Evolutionary conservation across 2,113 vertebrate species (phyloP), one percentile per base, ranked within the genome.

Genomic region (Microcebus griseorufus): DNA sequence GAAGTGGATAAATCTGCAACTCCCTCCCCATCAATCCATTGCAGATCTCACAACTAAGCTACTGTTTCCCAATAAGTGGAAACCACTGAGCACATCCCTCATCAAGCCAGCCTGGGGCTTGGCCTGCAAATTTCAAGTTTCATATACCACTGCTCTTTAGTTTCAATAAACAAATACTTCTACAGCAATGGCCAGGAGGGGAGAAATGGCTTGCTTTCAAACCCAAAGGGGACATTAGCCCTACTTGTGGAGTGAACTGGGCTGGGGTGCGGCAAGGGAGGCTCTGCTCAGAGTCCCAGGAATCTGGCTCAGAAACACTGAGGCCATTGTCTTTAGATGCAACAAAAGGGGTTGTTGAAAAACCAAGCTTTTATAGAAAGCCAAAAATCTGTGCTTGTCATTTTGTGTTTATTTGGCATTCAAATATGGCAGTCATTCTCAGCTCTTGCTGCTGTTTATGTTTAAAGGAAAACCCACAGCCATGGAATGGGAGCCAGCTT

Each of bases 261-360:
- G 25, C 34, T 64, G 93, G 95, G 75, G 27, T 94, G 86, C 1
- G 53, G 51, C 93, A 72, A 58, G 39, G 79, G 48, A 96, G 97
- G 42, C 94, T 95, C 20, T 0, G 0, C 88, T 70, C 83, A 92
- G 92, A 64, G n/a, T 80, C 72, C 93, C 75, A 83, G 89, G 4
- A 8, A 88, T 96, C 96, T 98, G 98, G 97, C 98, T 98, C 84
- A 82, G 82, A 72, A 83, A 7, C 76, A 65, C 51, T 95, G 72
- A 85, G 67, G 67, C 97, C 97, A 97, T 98, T 98, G 97, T 98
- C 95, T 97, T 95, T 86, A 76, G 94, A 90, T 0, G 16, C 94
- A 98, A 97, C 87, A 98, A 97, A 98, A 96, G 95, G 60, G 86
- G 96, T 94, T 98, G 98, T 91, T 98, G 96, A 97, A 98, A 98